phyloP scores from a whole-genome alignment of 2,797 vertebrate genomes.

The Hypotaenidia okinawae region DNA sequence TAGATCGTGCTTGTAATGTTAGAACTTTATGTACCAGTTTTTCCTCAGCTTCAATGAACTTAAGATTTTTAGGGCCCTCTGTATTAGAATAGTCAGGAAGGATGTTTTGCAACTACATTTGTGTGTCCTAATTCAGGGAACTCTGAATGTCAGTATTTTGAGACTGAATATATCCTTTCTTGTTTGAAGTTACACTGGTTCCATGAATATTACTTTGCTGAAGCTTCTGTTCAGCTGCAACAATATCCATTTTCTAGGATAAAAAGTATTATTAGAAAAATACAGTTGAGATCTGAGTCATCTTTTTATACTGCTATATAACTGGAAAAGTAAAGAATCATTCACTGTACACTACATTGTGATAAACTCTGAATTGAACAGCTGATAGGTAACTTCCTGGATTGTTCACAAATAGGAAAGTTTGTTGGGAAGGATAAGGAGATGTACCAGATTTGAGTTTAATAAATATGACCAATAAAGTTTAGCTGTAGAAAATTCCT shows the following conservation, averaged over 20 bases:
- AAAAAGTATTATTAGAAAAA: neutral
- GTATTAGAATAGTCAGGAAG: neutral
- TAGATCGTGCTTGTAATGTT: conserved; percentile 7
- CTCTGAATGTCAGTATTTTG: neutral
- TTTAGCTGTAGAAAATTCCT: neutral
- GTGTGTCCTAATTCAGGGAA: neutral
- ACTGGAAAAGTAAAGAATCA: neutral
- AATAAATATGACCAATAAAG: neutral
- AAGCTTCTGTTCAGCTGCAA: neutral
- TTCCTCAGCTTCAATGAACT: neutral
- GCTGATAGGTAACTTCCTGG: neutral
- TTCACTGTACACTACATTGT: neutral
- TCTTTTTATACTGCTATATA: neutral
- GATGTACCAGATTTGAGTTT: neutral
- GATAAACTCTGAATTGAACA: neutral
- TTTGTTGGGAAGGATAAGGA: neutral
- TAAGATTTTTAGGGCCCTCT: neutral
- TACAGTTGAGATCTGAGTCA: neutral
- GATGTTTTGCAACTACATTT: neutral
- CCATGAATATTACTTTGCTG: neutral
- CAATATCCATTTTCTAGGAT: neutral
- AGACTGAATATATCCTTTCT: neutral
- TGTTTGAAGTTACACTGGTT: neutral
- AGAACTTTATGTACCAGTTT: neutral
- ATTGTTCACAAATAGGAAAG: neutral